These are phyloP conservation scores for Neosilurus mollespiculum DNA, from an alignment of 2,797 vertebrate species.

Conservation along the genomic window DNA sequence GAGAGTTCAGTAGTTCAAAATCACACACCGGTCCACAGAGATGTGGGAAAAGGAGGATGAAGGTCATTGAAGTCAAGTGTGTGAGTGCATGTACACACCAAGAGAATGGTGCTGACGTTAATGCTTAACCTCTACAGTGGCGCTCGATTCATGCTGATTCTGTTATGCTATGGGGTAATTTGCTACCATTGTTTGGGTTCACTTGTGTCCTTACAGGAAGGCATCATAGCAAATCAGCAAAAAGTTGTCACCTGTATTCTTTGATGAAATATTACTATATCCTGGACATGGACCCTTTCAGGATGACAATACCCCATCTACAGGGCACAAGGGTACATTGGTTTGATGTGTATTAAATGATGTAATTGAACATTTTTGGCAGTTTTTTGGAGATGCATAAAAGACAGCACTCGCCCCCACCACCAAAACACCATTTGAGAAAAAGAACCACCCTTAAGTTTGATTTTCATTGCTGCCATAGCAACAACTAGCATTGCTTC, in stretches of 20 bases:
- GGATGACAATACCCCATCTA: neutral
- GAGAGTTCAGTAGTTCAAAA: neutral
- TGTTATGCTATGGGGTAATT: neutral
- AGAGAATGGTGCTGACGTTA: neutral
- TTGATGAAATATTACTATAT: neutral
- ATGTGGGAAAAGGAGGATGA: neutral
- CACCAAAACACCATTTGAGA: neutral
- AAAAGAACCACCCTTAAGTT: neutral
- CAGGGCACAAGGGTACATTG: neutral
- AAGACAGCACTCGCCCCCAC: neutral
- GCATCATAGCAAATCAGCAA: neutral
- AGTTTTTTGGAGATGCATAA: neutral
- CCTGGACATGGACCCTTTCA: neutral
- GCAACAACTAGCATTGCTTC: neutral
- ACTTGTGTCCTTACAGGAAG: neutral
- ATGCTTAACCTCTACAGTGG: neutral
- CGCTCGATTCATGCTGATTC: neutral
- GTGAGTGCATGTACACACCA: neutral
- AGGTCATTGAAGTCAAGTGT: neutral
- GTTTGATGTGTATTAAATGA: neutral
- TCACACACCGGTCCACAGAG: conserved; percentile 1
- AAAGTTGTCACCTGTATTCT: conserved; percentile 1
- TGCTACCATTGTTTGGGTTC: neutral
- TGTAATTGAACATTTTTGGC: neutral
- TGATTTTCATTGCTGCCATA: conserved; percentile 1